Evolutionary conservation across 2,888 invertebrate species (phyloP), one percentile per base, ranked within the genome.

Genomic region (Epirrhoe tristata): DNA sequence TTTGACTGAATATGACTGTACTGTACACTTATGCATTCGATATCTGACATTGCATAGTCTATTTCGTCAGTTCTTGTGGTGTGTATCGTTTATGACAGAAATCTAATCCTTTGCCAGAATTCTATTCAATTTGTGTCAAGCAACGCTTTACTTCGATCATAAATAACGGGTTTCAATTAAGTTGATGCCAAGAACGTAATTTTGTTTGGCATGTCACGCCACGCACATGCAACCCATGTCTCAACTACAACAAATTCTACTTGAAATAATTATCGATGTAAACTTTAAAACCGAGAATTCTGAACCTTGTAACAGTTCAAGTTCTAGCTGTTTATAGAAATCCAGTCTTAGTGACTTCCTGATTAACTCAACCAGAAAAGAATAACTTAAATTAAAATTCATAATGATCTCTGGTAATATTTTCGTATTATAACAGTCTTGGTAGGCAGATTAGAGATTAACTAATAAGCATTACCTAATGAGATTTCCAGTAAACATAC

Each of bases 181-280:
- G 56, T 51, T 46, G 36, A 51, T 67, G 69, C 66, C 69, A 70
- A 70, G 51, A 58, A 55, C 69, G 69, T 64, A 64, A 66, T 64
- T 58, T 54, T 51, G 31, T 63, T 66, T 66, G 69, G 66, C 66
- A 58, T 62, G 8, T 36, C 17, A 54, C 24, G 14, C 17, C 32
- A 54, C 39, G 34, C 36, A 53, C 43, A 46, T 46, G 46, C 14
- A 46, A 16, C 6, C 0, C 16, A 16, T 39, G 58, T 31, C 17
- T 31, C 14, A 16, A 31, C 53, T 43, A 0, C 54, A 36, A 54
- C 36, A 16, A 54, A 34, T 14, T n/a, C 5, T 36, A 16, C 10
- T 46, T 46, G 14, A 48, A 48, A 48, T 48, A n/a, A 48, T 48
- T 6, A 16, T 12, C 16, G 6, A 48, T 6, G 39, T 43, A 43